phyloP scores from a whole-genome alignment of 1,140 invertebrate species.

The Drosophila pseudoananassae region DNA sequence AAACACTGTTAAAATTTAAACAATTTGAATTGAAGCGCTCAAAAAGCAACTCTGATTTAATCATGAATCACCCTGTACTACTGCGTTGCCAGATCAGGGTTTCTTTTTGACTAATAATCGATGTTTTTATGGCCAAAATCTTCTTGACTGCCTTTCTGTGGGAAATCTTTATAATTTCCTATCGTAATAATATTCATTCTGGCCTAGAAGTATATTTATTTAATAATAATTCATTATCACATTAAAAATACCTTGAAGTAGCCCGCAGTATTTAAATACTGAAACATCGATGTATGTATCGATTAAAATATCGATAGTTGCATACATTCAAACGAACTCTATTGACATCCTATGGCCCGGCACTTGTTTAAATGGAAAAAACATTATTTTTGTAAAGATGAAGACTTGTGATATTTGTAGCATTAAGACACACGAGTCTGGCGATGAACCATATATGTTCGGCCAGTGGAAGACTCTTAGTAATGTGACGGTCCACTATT shows the following conservation, averaged over 20 bases:
- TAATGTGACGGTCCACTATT: conserved; percentile 66
- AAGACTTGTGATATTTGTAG: conserved; percentile 20
- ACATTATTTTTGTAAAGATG: neutral
- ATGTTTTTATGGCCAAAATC: no score
- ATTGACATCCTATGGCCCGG: neutral
- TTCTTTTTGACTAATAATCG: no score
- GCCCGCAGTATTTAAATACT: neutral
- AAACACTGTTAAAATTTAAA: neutral
- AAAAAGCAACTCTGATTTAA: neutral
- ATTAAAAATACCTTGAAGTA: neutral
- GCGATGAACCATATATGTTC: conserved; percentile 27
- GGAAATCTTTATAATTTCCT: no score
- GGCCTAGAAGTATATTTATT: no score
- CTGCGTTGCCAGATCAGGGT: no score
- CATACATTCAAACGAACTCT: neutral
- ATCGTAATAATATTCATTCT: no score
- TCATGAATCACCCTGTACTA: no score
- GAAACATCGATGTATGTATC: no score
- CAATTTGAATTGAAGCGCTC: neutral
- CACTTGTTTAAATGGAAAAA: neutral
- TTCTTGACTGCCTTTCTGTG: no score
- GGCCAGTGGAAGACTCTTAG: conserved; percentile 66
- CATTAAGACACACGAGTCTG: neutral
- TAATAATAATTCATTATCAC: no score
- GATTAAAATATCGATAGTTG: neutral